Conservation (phyloP, 2,113 vertebrate species). For the Phoxinus phoxinus region DNA sequence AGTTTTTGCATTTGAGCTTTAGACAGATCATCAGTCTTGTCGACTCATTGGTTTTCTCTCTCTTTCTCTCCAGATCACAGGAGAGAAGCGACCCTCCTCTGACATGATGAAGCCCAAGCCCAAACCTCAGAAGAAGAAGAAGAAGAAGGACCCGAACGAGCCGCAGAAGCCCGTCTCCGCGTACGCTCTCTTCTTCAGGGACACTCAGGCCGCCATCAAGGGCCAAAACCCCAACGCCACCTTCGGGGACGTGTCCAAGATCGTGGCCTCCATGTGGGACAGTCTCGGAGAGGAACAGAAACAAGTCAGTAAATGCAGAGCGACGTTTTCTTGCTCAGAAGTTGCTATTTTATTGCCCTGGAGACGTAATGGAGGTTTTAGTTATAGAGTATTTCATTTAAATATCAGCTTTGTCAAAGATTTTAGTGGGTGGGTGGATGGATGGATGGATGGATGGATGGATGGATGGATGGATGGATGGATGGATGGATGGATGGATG, state of each 20-base stretch:
- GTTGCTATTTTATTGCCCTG: background rate
- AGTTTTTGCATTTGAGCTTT: no score
- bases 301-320: conserved; percentile 79
- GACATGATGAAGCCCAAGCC: conserved; percentile 96
- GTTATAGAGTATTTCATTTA: background rate
- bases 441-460: background rate
- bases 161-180: conserved; percentile 97
- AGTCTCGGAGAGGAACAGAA: conserved; percentile 97
- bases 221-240: conserved; percentile 97
- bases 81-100: conserved; percentile 92
- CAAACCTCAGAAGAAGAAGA: conserved; percentile 98
- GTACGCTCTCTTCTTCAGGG: conserved; percentile 97
- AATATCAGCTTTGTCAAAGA: background rate
- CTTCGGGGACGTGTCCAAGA: conserved; percentile 97
- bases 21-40: background rate
- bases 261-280: conserved; percentile 99
- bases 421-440: no score
- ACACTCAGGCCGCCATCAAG: conserved; percentile 98
- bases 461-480: background rate
- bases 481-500: background rate
- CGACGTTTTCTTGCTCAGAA: background rate
- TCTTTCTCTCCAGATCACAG: conserved; percentile 78
- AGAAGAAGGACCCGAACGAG: conserved; percentile 99
- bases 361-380: background rate
- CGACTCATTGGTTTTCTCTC: background rate